Evolutionary conservation across 1,140 invertebrate species (phyloP), one percentile per base, ranked within the genome.

Genomic region (Pemphigus obesinymphae): DNA sequence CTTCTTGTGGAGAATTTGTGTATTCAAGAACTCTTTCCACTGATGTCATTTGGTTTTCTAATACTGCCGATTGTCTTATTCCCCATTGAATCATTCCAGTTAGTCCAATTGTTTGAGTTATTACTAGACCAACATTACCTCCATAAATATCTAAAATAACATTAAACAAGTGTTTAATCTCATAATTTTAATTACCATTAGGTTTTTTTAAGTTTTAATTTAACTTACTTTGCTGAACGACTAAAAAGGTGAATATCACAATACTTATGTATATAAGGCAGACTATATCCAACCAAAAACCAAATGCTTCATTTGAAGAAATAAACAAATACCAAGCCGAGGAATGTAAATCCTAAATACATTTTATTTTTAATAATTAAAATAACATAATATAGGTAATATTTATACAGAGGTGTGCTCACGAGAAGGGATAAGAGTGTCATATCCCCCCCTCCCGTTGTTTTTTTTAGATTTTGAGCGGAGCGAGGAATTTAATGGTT

Each of bases 1-100:
- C 86, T 87, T 93, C 92, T 53, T 88, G 87, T 0, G 91, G 90
- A 3, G 95, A 85, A 70, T 90, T 88, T 0, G 90, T 91, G 84
- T 95, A 96, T 84, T 95, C 91, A 8, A 94, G 83, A 10, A 95
- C 89, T 84, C 93, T 89, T 86, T 95, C 93, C 0, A 95, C 93
- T 45, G 93, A 92, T 0, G 94, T 95, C 91, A 96, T 93, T 85
- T 95, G 91, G 81, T 92, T 93, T 84, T 91, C 87, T 3, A 91
- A 88, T 84, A 91, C 90, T 7, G 91, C 91, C 20, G 91, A 92
- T 85, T 95, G 93, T 78, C 92, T 88, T 82, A 96, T 91, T 7
- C 93, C 94, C 90, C 93, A 94, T 88, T 96, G 95, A 82, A 97
- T 90, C 89, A 93, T 92, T 2, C 94, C 93, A 6, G 92, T 93